A percentile compares a stretch with the other conserved stretches of the same genome.
Evolutionary conservation across 2,113 vertebrate species (phyloP).

Genomic region (Callospermophilus lateralis): DNA sequence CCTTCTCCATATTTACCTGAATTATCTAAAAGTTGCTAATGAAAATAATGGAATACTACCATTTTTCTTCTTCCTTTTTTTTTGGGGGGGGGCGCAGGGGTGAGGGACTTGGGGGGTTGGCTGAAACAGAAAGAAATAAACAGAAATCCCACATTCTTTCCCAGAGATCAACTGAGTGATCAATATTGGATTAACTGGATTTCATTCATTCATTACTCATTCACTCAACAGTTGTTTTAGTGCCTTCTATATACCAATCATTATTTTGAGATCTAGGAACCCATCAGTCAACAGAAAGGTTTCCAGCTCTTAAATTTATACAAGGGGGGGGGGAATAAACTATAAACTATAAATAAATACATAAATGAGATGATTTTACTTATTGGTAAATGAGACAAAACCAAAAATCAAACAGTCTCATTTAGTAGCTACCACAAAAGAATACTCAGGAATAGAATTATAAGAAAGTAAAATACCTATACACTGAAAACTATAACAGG

Average conservation of each 20-base stretch:
- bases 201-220: not conserved
- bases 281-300: not conserved
- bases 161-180: not conserved
- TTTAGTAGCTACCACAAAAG: not conserved
- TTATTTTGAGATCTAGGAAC: not conserved
- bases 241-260: not conserved
- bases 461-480: not conserved
- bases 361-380: not conserved
- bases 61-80: too few species aligned
- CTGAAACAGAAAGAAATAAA: not conserved
- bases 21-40: not conserved
- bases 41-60: not conserved
- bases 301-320: not conserved
- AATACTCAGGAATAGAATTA: not conserved
- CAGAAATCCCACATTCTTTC: not conserved
- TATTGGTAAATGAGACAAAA: not conserved
- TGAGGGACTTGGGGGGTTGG: not conserved
- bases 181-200: not conserved
- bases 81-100: too few species aligned
- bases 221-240: not conserved
- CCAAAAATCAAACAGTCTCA: not conserved
- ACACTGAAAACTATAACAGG: not conserved
- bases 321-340: not conserved
- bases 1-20: not conserved
- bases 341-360: not conserved